Evolutionary conservation across 2,113 vertebrate genomes (phyloP).

Genomic region (Pontoporia blainvillei): DNA sequence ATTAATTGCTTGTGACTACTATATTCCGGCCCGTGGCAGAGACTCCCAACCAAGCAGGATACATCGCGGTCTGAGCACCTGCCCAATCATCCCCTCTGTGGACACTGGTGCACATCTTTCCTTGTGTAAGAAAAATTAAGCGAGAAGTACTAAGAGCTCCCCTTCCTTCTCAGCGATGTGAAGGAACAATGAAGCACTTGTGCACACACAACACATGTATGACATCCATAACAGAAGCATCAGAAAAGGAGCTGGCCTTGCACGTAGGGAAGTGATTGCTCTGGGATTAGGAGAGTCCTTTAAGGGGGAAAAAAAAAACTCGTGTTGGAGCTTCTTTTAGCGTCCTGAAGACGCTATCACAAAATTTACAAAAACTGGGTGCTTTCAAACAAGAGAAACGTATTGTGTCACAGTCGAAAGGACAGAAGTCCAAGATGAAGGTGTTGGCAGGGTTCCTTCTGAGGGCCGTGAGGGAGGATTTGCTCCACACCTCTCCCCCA

Average conservation of each 20-base stretch:
- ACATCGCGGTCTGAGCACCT: slow-evolving; percentile 49
- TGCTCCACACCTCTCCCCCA: too few species aligned
- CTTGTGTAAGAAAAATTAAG: rapidly evolving
- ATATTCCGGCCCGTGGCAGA: slow-evolving; percentile 73
- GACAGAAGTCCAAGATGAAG: too few species aligned
- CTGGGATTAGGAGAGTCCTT: neutral
- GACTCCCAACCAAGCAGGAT: slow-evolving; percentile 62
- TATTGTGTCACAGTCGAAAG: too few species aligned
- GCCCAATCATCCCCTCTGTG: rapidly evolving
- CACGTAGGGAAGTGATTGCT: rapidly evolving
- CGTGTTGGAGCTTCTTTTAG: neutral
- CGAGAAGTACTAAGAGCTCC: too few species aligned
- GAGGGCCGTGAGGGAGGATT: too few species aligned
- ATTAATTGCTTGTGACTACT: slow-evolving; percentile 79
- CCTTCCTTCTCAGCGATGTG: too few species aligned
- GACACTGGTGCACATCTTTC: neutral
- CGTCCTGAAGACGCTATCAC: neutral
- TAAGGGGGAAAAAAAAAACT: neutral
- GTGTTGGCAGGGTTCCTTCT: too few species aligned
- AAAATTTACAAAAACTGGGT: too few species aligned
- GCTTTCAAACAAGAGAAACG: too few species aligned
- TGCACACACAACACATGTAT: neutral
- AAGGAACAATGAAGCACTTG: neutral
- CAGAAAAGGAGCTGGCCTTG: neutral
- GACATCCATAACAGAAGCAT: neutral